These are phyloP conservation scores for Papilio demoleus DNA, from an alignment of 2,888 invertebrate species.

Conservation along the genomic window DNA sequence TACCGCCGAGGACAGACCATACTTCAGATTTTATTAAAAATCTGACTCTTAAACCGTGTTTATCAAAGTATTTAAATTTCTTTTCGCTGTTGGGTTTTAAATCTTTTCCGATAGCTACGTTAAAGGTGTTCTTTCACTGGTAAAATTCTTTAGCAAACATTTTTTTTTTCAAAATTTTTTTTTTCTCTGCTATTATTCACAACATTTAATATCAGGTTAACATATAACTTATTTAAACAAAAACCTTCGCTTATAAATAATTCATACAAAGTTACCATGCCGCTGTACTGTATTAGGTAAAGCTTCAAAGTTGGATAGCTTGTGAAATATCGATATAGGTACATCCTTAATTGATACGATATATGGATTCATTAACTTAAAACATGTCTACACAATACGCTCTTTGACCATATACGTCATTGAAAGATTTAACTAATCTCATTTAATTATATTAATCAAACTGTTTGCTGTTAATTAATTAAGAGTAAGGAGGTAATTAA, in stretches of 20 bases:
- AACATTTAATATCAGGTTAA: not conserved
- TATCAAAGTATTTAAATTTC: too few relatives aligned
- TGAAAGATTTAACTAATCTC: slow-evolving; percentile 43
- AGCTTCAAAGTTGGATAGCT: slow-evolving; percentile 54
- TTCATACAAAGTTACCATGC: slow-evolving; percentile 22
- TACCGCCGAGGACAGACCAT: too few relatives aligned
- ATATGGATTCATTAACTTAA: slow-evolving; percentile 53
- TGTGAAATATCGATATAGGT: slow-evolving; percentile 61
- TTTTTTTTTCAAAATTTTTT: too few relatives aligned
- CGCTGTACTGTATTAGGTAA: slow-evolving; percentile 50
- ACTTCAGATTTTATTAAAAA: too few relatives aligned
- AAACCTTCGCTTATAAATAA: slow-evolving; percentile 12
- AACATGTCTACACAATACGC: slow-evolving; percentile 41
- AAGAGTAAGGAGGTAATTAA: slow-evolving; percentile 27
- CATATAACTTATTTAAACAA: not conserved
- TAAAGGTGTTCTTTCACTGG: too few relatives aligned
- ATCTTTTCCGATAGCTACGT: too few relatives aligned
- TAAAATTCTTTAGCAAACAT: too few relatives aligned
- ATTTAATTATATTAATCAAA: slow-evolving; percentile 44
- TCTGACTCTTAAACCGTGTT: too few relatives aligned
- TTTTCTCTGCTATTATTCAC: too few relatives aligned
- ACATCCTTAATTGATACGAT: slow-evolving; percentile 63
- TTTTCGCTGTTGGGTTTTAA: too few relatives aligned
- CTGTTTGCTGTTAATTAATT: slow-evolving; percentile 27
- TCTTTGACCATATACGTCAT: slow-evolving; percentile 55